Base-by-base conservation (phyloP, 2,888 invertebrate species). In the Synergus gifuensis region DNA sequence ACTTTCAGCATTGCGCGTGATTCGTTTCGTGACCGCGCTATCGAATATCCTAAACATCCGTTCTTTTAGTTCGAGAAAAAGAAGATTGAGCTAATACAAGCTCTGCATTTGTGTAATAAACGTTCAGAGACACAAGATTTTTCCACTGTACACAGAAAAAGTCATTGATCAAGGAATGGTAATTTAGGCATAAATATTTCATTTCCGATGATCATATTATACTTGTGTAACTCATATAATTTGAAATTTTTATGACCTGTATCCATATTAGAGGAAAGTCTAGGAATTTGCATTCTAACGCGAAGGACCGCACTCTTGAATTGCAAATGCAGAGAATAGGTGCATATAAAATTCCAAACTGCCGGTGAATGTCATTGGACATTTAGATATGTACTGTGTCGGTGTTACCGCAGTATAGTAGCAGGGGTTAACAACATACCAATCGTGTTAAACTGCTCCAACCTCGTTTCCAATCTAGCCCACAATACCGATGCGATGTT, bases 401-500 rank as follows among this genome's bases (percentile, higher is more conserved):
- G 49, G 16, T 49, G 49, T 49, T 49, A 49, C 49, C 16, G 16
- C 49, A 49, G 16, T 16, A 16, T 49, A 16, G 16, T 49, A 49
- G 49, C 49, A 16, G 49, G 49, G 76, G 64, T 78, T 78, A 78
- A 16, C 67, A 78, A 77, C 77, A 73, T 78, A 78, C 78, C 76
- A 69, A 79, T 81, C 81, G 77, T 58, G 78, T 79, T 82, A 76
- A 82, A 81, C 80, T 79, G 76, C 77, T 58, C 42, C 64, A 77
- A 77, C 64, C 81, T 79, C 78, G 79, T 78, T 78, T 42, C 60
- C 81, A 67, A 79, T 78, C 78, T 78, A 73, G 79, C 78, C 79
- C 73, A 79, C 84, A 79, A 81, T 79, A 78, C 64, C 80, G 85
- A 86, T 85, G 5, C 16, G 49, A 5, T 49, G 49, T 49, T 49